Evolutionary conservation across 2,888 invertebrate genomes (phyloP), one percentile per base, ranked within the genome.

Genomic region (Lepidonotus clava): DNA sequence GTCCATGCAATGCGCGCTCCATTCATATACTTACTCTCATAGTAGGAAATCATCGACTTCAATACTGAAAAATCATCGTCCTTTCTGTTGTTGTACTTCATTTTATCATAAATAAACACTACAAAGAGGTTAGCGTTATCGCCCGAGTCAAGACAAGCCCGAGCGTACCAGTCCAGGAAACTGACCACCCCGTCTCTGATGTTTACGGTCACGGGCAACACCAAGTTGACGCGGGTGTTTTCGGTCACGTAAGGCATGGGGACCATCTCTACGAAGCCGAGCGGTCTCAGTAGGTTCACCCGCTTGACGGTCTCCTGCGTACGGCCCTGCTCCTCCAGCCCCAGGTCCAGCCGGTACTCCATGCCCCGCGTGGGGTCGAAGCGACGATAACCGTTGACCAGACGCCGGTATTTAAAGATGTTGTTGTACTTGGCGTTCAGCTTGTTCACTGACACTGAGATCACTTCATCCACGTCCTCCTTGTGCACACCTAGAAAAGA

Each of bases 201-300:
- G 92, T 88, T 92, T 90, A 46, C 96, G 40, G 96, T 95, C 2
- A 97, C 95, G 0, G 97, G 96, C 89, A 98, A 94, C 90, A 98
- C 94, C 89, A 98, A 95, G 87, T 96, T 96, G 4, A 98, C 96
- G 89, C 97, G 95, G 6, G 97, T 96, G 94, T 97, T 97, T 95
- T 99, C 99, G 0, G 98, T 99, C 0, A 99, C 98, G 95, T 98
- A 99, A 0, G 98, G 98, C 93, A 98, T 97, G 0, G 97, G 96
- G 56, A 98, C 96, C 87, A 99, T 96, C 93, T 98, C 98, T 11
- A 98, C 97, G 87, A 96, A 96, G 24, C 98, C 98, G 86, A 99
- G 95, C 21, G 97, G 97, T 89, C 98, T 97, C 85, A 96, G 96
- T 61, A 97, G 96, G 95, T 98, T 96, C 90, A 98, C 95, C 91